phyloP scores from a whole-genome alignment of 2,888 invertebrate genomes.

The Agriopis aurantiaria region DNA sequence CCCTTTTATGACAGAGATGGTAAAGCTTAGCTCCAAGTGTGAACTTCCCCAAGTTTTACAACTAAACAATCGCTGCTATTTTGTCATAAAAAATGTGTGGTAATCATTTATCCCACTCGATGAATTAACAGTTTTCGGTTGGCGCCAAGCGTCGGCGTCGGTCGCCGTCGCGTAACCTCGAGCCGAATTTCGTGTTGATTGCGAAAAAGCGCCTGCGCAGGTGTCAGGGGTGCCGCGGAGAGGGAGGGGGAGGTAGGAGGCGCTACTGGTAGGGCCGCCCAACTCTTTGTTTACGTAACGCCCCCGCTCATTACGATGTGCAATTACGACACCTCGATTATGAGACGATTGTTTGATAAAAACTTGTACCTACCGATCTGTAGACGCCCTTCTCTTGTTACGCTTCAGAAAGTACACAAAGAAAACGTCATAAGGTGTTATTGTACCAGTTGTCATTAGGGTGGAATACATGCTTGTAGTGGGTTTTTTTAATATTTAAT shows the following conservation, averaged over 20 bases:
- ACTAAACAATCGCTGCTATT: slow-evolving; percentile 38
- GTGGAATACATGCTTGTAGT: not conserved
- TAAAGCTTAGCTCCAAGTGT: slow-evolving; percentile 31
- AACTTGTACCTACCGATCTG: slow-evolving; percentile 29
- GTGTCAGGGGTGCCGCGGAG: slow-evolving; percentile 54
- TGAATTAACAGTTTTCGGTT: slow-evolving; percentile 48
- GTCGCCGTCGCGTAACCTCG: slow-evolving; percentile 35
- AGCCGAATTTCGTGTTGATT: slow-evolving; percentile 66
- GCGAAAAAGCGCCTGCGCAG: slow-evolving; percentile 77
- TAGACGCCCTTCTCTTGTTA: slow-evolving; percentile 43
- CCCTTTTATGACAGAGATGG: slow-evolving; percentile 18
- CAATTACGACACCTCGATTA: slow-evolving; percentile 62
- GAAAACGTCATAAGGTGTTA: slow-evolving; percentile 3
- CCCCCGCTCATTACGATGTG: slow-evolving; percentile 78
- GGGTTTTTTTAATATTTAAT: too few species aligned
- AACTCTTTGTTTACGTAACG: slow-evolving; percentile 84
- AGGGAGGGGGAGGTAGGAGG: slow-evolving; percentile 51
- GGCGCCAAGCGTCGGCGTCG: slow-evolving; percentile 54
- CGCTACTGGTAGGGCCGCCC: slow-evolving; percentile 80
- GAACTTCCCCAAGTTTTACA: slow-evolving; percentile 37
- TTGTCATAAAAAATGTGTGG: slow-evolving; percentile 38
- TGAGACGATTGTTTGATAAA: slow-evolving; percentile 44
- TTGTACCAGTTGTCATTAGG: slow-evolving; percentile 2
- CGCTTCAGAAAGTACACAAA: slow-evolving; percentile 16
- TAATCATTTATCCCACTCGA: slow-evolving; percentile 41